These are phyloP conservation scores for Scomber scombrus DNA, from an alignment of 2,113 vertebrate genomes.

Conservation along the genomic window DNA sequence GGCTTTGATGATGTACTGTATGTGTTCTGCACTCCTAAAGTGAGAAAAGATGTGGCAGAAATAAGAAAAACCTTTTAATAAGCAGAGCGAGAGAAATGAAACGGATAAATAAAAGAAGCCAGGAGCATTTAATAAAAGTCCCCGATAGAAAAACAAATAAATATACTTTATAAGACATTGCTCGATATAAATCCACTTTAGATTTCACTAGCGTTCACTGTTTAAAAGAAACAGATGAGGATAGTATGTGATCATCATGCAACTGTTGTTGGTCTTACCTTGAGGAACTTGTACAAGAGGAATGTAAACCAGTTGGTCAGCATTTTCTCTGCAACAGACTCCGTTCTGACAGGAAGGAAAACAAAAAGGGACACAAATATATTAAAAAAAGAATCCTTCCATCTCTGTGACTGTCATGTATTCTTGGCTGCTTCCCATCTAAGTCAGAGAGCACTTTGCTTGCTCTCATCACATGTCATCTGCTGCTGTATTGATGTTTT, in stretches of 20 bases:
- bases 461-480: too few species aligned
- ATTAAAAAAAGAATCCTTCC: not conserved
- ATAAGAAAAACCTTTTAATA: constrained; percentile 45
- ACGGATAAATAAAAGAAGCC: constrained; percentile 8
- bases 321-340: constrained; percentile 83
- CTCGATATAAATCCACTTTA: constrained; percentile 15
- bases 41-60: not conserved
- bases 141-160: not conserved
- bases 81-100: constrained; percentile 40
- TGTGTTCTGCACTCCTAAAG: not conserved
- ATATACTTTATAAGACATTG: not conserved
- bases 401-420: too few species aligned
- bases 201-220: not conserved
- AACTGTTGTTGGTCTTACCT: constrained; percentile 60
- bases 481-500: too few species aligned
- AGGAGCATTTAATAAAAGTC: constrained; percentile 23
- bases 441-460: too few species aligned
- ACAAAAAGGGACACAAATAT: not conserved
- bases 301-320: constrained; percentile 84
- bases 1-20: constrained; percentile 42
- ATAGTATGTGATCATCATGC: not conserved
- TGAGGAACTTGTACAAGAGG: constrained; percentile 82
- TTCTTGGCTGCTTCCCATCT: too few species aligned
- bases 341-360: constrained; percentile 64
- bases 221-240: not conserved